Base-by-base conservation (phyloP, 2,113 vertebrate species). In the Cyanoderma ruficeps region DNA sequence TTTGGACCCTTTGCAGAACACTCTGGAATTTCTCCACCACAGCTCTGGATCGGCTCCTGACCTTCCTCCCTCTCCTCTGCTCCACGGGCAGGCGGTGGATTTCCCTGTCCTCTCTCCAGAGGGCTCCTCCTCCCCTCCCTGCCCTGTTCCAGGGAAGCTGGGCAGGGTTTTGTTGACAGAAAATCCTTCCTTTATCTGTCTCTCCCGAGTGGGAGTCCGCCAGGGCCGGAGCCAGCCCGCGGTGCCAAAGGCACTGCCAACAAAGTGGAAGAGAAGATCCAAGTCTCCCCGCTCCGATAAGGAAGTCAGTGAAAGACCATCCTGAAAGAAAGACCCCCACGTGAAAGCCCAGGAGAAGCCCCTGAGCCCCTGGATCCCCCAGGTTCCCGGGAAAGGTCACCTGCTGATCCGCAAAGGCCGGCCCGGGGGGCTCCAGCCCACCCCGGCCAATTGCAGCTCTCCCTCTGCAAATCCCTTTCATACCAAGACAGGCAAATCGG, bases 401-500 rank as follows among this genome's bases (percentile, higher is more conserved):
- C 5, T 14, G 2, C 16, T 85, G 90, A 95, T 89, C 88, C 63
- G 5, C 79, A 65, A 89, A 80, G 28, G 50, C 55, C 50, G 3
- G 31, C 7, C 14, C 7, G 6, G 91, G 86, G 92, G 87, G 63
- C 56, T 94, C 75, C 49, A 55, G 53, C 91, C 89, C 65, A 67
- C 13, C 53, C 84, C 4, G 22, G 81, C 95, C 95, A 90, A 95
- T 92, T 56, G 91, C 89, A 74, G 83, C 88, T 79, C 87, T 83
- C 92, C 67, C 89, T 68, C 85, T 47, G 92, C 94, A 97, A 97
- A 97, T 96, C 96, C 96, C 94, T 80, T 87, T 97, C 95, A 95
- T 96, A 94, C 92, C 93, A 95, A 94, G 96, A 69, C 49, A 91
- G 95, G 89, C 95, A 94, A 94, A 96, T 76, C 46, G 82, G 90